Base-by-base conservation (phyloP, 2,888 invertebrate genomes). In the Ichneumoninae sp. region DNA sequence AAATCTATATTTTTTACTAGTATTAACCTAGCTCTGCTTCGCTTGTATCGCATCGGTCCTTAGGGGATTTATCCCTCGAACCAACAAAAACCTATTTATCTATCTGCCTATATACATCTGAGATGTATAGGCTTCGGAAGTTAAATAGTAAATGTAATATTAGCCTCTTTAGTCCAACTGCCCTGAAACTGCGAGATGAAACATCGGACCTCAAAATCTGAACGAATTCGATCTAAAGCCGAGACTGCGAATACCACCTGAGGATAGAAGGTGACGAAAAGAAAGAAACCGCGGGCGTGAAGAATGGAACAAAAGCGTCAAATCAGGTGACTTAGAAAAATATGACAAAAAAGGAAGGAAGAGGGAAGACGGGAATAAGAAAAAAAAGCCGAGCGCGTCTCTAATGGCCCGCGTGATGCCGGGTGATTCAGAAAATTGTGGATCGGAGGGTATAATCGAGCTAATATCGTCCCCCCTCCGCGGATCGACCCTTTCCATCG, bases 381-480 rank as follows among this genome's bases (percentile, higher is more conserved):
- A 50, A n/a, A 68, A 68, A 63, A 69, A 40, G 50, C 26, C 54
- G 65, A 68, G 68, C 73, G 68, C 82, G 83, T 80, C 79, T 84
- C 84, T 88, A 88, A 88, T 87, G 88, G 83, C 78, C 85, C 85
- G 86, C 87, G 86, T 88, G 88, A 88, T 90, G 89, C 87, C 83
- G 88, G 75, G 89, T 90, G 89, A 90, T 91, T 90, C 89, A 88
- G 89, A 90, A 91, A 91, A 91, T 91, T 89, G 91, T 89, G 87
- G 87, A 91, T 90, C 88, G 89, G 83, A 85, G 88, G 82, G 87
- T 89, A 90, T 90, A 91, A 91, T 91, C 91, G 88, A 83, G 87
- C 89, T 91, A 91, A 91, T 91, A 91, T 90, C 89, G 78, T 87
- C 84, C 87, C 83, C 83, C 83, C 85, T 16, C 83, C 65, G 68